phyloP scores from a whole-genome alignment of 2,113 vertebrate genomes.

The Australoheros scitulus region DNA sequence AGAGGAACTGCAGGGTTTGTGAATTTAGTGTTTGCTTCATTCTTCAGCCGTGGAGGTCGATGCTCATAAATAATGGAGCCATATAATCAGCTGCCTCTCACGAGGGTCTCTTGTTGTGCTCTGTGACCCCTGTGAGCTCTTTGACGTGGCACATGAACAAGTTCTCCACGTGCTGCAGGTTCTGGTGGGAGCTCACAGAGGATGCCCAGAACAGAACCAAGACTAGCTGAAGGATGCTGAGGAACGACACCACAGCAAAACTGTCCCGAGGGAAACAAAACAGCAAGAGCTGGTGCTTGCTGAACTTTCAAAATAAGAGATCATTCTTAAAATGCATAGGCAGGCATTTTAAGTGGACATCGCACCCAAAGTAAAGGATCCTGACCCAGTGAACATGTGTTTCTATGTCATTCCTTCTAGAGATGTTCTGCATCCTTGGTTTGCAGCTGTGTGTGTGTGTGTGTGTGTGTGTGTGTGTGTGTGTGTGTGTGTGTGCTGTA shows the following conservation, averaged over 20 bases:
- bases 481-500: too few relatives aligned
- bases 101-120: too few relatives aligned
- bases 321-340: background rate
- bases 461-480: rapidly evolving
- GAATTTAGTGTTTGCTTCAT: too few relatives aligned
- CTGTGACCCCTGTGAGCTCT: background rate
- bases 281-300: too few relatives aligned
- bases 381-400: too few relatives aligned
- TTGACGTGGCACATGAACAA: background rate
- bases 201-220: background rate
- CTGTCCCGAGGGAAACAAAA: too few relatives aligned
- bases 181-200: background rate
- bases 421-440: background rate
- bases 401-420: too few relatives aligned
- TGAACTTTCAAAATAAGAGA: background rate
- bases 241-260: background rate
- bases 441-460: rapidly evolving
- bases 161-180: background rate
- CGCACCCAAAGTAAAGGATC: background rate
- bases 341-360: background rate
- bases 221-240: background rate
- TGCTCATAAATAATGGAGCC: too few relatives aligned
- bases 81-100: too few relatives aligned
- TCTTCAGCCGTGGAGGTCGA: too few relatives aligned
- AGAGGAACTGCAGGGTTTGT: background rate